phyloP scores from a whole-genome alignment of 2,797 vertebrate species.

The Anabas testudineus region DNA sequence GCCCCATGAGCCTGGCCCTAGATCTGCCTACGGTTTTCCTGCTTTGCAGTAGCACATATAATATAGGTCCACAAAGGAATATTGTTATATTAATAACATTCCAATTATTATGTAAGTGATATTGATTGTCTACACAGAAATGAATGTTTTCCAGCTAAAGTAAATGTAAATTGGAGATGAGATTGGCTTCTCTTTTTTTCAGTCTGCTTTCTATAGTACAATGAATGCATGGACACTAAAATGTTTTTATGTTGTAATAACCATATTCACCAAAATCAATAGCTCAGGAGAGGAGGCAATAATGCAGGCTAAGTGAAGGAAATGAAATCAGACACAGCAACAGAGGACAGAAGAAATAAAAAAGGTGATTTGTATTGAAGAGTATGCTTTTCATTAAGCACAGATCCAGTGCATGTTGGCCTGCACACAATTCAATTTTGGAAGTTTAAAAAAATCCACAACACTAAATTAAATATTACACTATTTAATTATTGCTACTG shows the following conservation, averaged over 20 bases:
- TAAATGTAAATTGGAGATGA: constrained; percentile 95
- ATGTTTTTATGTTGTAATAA: constrained; percentile 93
- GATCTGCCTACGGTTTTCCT: constrained; percentile 38
- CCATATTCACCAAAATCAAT: constrained; percentile 97
- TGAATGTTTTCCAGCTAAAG: constrained; percentile 93
- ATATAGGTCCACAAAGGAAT: constrained; percentile 56
- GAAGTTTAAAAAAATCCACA: not conserved
- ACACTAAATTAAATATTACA: constrained; percentile 49
- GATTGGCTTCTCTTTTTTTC: constrained; percentile 86
- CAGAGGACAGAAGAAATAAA: constrained; percentile 82
- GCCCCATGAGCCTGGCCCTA: not conserved
- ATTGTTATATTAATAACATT: constrained; percentile 70
- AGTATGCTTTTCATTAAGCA: constrained; percentile 94
- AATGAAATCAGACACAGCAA: constrained; percentile 93
- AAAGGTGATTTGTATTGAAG: constrained; percentile 93
- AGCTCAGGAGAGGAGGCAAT: constrained; percentile 92
- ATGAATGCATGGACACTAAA: constrained; percentile 84
- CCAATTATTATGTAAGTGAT: constrained; percentile 78
- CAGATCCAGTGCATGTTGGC: constrained; percentile 85
- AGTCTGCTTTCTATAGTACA: constrained; percentile 72
- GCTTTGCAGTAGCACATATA: constrained; percentile 86
- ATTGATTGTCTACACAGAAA: constrained; percentile 92
- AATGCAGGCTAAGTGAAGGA: constrained; percentile 94
- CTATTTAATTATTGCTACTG: constrained; percentile 41
- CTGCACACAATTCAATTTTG: constrained; percentile 88